phyloP scores from a whole-genome alignment of 1,140 invertebrate genomes.

The Bombus consobrinus region DNA sequence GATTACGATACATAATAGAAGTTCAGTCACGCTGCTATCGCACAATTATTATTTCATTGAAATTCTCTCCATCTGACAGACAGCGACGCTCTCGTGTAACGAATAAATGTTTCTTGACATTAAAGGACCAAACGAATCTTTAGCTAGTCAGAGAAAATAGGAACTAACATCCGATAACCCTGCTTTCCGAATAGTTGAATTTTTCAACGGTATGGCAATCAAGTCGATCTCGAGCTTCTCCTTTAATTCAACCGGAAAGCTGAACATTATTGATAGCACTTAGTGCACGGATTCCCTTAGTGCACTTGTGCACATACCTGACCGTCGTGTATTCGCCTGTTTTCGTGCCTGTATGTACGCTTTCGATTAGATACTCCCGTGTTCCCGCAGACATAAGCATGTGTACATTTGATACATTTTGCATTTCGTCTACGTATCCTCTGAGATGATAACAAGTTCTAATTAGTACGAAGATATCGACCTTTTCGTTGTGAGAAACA shows the following conservation, averaged over 20 bases:
- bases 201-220: slow-evolving; percentile 1
- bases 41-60: slow-evolving; percentile 5
- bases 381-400: neutral
- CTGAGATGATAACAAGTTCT: neutral
- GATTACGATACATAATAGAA: neutral
- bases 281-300: neutral
- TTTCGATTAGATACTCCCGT: neutral
- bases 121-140: neutral
- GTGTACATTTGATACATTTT: neutral
- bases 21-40: neutral
- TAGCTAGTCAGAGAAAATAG: neutral
- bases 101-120: neutral
- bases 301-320: neutral
- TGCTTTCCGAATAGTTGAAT: neutral
- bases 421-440: neutral
- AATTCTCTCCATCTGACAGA: neutral
- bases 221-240: neutral
- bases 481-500: neutral
- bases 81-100: neutral
- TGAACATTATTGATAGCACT: slow-evolving; percentile 15
- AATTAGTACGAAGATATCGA: neutral
- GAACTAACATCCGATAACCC: too few species aligned
- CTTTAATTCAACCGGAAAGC: slow-evolving; percentile 4
- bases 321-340: neutral
- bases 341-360: neutral